phyloP scores from a whole-genome alignment of 1,140 invertebrate genomes.

The Drosophila erecta region DNA sequence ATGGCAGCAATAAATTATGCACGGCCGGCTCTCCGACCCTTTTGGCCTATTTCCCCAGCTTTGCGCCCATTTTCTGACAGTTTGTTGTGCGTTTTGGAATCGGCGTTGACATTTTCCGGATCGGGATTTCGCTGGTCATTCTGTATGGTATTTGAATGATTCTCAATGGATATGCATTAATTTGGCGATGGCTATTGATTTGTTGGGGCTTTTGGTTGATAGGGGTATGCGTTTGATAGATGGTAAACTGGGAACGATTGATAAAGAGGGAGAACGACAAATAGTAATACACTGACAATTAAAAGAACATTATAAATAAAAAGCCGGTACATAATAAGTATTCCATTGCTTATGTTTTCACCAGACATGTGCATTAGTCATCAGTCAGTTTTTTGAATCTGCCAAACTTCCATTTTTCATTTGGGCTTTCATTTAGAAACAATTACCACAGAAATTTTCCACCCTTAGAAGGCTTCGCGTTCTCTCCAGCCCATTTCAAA shows the following conservation, averaged over 20 bases:
- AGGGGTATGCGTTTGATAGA: neutral
- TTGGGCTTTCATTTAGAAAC: constrained; percentile 41
- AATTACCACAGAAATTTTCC: constrained; percentile 32
- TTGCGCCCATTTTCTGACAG: constrained; percentile 33
- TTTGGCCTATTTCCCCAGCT: neutral
- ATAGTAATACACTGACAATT: too few species aligned
- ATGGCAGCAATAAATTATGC: constrained; percentile 61
- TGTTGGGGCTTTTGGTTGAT: neutral
- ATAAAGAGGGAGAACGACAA: neutral
- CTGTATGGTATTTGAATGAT: constrained; percentile 28
- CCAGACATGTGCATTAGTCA: neutral
- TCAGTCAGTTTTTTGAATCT: neutral
- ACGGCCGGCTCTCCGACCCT: neutral
- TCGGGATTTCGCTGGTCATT: constrained; percentile 5
- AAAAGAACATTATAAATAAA: too few species aligned
- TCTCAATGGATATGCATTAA: constrained; percentile 30
- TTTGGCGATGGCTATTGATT: constrained; percentile 18
- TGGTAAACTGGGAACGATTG: neutral
- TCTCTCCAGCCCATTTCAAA: constrained; percentile 23
- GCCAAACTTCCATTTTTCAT: constrained; percentile 9
- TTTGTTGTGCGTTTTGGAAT: constrained; percentile 42
- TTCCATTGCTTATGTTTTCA: neutral
- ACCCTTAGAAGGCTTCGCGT: constrained; percentile 10
- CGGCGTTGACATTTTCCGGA: constrained; percentile 52
- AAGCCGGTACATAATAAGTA: too few species aligned